Evolutionary conservation across 2,888 invertebrate genomes (phyloP), one percentile per base, ranked within the genome.

Genomic region (Parnassius glacialis): DNA sequence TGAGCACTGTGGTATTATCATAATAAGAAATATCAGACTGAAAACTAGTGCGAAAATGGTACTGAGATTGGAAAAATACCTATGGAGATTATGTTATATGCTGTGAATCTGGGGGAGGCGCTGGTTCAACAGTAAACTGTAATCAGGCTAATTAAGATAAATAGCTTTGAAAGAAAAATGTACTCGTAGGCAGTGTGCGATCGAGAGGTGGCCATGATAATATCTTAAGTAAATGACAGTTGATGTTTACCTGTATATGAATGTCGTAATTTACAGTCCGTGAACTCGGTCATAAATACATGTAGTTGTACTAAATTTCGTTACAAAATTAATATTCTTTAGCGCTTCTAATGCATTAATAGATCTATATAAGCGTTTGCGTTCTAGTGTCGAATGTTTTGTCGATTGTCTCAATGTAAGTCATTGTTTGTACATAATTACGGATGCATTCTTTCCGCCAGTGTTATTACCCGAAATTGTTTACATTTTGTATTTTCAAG

Each of bases 331-430:
- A 76, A 73, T 75, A 80, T 78, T 74, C 78, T 76, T 83, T 81
- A 84, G 81, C 76, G 74, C 76, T 82, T 77, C 82, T 74, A 74
- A 79, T 80, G 81, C 84, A 85, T 63, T 85, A 82, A 82, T 85
- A 82, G 77, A 64, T 72, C 71, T 76, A 72, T 71, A 70, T 74
- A 65, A 51, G 63, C 59, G 61, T 64, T 73, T 74, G 75, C 73
- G 77, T 76, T 74, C 72, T 74, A 71, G 75, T 79, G 72, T 73
- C 68, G 56, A 64, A 59, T 66, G 47, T 66, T 64, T 65, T 66
- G 64, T 64, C 61, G 62, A 2, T 48, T 70, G 67, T 66, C 61
- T 67, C 64, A 53, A 61, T 65, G 59, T 67, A 63, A 59, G 50
- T 61, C 44, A 48, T 52, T 57, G 57, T 63, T n/a, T 25, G 42